Evolutionary conservation across 2,113 vertebrate species (phyloP).

Genomic region (Scytalopus superciliaris): DNA sequence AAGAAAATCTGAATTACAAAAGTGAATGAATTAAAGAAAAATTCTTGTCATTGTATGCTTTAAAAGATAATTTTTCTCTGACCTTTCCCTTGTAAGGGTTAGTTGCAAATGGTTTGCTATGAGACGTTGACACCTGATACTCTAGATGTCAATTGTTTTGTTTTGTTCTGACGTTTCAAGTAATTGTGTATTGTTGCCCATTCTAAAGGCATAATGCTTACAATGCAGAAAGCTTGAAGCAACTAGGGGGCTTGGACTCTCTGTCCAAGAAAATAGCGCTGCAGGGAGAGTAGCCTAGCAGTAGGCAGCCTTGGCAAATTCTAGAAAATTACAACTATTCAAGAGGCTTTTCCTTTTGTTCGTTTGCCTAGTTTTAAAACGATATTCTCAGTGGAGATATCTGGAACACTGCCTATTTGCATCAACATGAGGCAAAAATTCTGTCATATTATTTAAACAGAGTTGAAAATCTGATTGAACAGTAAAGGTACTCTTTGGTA

Average conservation of each 20-base stretch:
- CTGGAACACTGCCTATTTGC: constrained; percentile 19
- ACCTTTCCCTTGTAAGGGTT: background rate
- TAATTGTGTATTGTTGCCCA: constrained; percentile 15
- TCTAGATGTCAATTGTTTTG: background rate
- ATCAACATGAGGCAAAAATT: constrained; percentile 27
- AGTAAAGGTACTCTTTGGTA: background rate
- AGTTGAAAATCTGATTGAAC: background rate
- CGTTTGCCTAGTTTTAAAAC: constrained; percentile 9
- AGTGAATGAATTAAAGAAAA: background rate
- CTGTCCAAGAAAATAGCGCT: constrained; percentile 23
- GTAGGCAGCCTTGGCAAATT: constrained; percentile 27
- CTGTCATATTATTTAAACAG: background rate
- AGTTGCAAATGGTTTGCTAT: background rate
- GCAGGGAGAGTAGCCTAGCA: constrained; percentile 18
- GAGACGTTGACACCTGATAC: constrained; percentile 25
- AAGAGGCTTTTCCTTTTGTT: constrained; percentile 39
- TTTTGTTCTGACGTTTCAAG: constrained; percentile 7
- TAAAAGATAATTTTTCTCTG: background rate
- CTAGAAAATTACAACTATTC: constrained; percentile 26
- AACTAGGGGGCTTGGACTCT: background rate
- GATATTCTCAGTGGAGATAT: constrained; percentile 4
- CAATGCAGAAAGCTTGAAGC: constrained; percentile 14
- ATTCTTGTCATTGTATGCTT: background rate
- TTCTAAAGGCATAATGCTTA: background rate
- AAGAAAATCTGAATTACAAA: background rate